Evolutionary conservation across 2,113 vertebrate species (phyloP).

Genomic region (Vidua chalybeata): DNA sequence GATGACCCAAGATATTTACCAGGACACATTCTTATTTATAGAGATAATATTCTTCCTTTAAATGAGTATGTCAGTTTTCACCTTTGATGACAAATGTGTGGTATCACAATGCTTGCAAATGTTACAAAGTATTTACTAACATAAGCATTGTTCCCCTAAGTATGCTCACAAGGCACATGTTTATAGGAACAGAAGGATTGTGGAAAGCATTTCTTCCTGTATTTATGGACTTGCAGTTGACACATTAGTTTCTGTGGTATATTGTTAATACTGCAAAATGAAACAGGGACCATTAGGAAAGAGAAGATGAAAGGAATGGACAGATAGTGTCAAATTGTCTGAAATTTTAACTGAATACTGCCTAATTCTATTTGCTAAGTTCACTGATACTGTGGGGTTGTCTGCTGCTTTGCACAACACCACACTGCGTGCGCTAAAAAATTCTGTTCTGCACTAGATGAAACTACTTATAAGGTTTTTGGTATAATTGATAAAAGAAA

Average conservation of each 20-base stretch:
- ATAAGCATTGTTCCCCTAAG: not conserved
- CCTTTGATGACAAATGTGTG: not conserved
- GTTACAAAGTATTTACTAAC: not conserved
- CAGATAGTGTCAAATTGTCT: not conserved
- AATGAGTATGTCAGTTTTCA: not conserved
- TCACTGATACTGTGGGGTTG: not conserved
- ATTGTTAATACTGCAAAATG: not conserved
- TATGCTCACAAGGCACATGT: not conserved
- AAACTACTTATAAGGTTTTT: not conserved
- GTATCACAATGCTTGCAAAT: not conserved
- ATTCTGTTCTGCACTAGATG: not conserved
- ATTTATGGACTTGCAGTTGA: not conserved
- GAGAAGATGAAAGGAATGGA: not conserved
- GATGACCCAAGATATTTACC: not conserved
- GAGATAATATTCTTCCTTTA: not conserved
- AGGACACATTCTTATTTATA: not conserved
- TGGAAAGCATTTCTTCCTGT: not conserved
- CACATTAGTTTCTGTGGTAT: not conserved
- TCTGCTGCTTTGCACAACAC: not conserved
- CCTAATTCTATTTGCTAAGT: not conserved
- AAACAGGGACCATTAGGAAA: not conserved
- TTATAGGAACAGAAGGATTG: not conserved
- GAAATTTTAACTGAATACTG: not conserved
- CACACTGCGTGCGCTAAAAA: not conserved
- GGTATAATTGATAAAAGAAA: not conserved